Conservation (phyloP, 2,113 vertebrate genomes). For the Pollachius pollachius region DNA sequence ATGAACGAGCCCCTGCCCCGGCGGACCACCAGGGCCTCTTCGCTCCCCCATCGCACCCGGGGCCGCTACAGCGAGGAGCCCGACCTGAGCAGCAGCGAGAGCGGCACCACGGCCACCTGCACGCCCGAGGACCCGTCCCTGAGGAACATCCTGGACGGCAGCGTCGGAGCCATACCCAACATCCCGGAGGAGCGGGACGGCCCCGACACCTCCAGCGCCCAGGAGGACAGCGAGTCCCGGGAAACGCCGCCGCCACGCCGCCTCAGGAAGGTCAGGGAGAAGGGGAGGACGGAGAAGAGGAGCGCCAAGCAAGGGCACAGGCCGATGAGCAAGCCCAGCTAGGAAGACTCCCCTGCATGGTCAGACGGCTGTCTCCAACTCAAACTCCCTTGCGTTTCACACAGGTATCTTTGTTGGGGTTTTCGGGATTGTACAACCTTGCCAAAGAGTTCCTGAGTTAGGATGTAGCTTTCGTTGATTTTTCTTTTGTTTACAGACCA, state of each 20-base stretch:
- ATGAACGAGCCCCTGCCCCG: constrained; percentile 91
- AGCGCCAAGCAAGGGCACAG: constrained; percentile 63
- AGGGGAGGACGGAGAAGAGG: constrained; percentile 70
- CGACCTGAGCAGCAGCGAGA: constrained; percentile 93
- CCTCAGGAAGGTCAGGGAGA: constrained; percentile 74
- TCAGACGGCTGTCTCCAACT: not conserved
- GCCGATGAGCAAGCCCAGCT: constrained; percentile 62
- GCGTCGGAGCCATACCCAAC: constrained; percentile 71
- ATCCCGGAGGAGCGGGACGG: constrained; percentile 74
- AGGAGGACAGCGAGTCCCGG: constrained; percentile 55
- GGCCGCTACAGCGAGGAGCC: constrained; percentile 76
- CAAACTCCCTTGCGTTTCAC: constrained; percentile 13
- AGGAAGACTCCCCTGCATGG: constrained; percentile 21
- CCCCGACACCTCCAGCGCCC: constrained; percentile 65
- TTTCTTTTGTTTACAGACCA: too few relatives aligned
- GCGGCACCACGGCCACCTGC: constrained; percentile 83
- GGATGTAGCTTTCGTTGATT: too few relatives aligned
- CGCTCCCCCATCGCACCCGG: constrained; percentile 67
- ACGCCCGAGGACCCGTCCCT: constrained; percentile 86
- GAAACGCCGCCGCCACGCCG: constrained; percentile 73
- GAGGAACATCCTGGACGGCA: constrained; percentile 81
- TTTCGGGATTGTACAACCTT: constrained; percentile 55
- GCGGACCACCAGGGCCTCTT: constrained; percentile 78
- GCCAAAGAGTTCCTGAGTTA: constrained; percentile 58
- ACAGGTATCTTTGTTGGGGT: constrained; percentile 51